These are phyloP conservation scores for Brachionus koreanus DNA, from an alignment of 1,140 invertebrate genomes.

Conservation along the genomic window DNA sequence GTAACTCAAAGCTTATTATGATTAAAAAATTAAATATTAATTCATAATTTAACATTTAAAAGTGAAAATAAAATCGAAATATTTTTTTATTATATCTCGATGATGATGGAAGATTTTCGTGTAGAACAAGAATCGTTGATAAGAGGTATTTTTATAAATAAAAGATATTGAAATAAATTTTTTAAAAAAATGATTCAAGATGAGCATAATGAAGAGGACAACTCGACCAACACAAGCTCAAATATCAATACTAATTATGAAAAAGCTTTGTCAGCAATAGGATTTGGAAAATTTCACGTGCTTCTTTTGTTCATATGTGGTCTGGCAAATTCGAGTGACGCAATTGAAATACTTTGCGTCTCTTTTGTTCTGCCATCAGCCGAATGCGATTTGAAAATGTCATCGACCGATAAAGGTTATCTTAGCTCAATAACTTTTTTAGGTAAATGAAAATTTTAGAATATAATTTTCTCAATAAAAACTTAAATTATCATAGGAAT, in stretches of 20 bases:
- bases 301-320: conserved; percentile 79
- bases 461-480: conserved; percentile 49
- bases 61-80: conserved; percentile 12
- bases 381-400: conserved; percentile 81
- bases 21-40: neutral
- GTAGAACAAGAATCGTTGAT: conserved; percentile 19
- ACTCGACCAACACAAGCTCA: neutral
- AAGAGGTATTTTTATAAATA: neutral
- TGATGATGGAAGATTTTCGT: neutral
- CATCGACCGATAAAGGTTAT: conserved; percentile 77
- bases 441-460: conserved; percentile 59
- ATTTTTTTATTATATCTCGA: neutral
- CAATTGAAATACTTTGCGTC: conserved; percentile 84
- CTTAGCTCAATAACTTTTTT: conserved; percentile 60
- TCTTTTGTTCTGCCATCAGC: conserved; percentile 84
- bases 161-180: neutral
- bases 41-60: conserved; percentile 3
- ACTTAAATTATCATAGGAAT: conserved; percentile 67
- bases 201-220: neutral
- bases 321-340: conserved; percentile 86
- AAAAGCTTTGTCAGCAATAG: conserved; percentile 50
- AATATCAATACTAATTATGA: neutral
- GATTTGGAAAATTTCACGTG: conserved; percentile 87
- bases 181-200: conserved; percentile 21
- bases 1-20: neutral